Conservation (phyloP, 2,113 vertebrate species). For the Hirundichthys speculiger region DNA sequence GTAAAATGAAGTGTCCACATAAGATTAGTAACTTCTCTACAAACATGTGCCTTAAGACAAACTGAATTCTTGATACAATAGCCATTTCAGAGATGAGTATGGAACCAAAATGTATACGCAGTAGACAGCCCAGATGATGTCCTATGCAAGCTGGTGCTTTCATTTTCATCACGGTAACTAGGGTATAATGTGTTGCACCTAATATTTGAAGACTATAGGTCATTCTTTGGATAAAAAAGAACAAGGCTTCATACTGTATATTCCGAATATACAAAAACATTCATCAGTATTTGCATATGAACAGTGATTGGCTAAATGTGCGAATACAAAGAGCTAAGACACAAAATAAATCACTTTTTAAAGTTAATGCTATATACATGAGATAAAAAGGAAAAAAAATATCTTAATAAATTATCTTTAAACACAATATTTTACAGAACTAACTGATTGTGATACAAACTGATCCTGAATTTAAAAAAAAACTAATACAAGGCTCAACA, state of each 20-base stretch:
- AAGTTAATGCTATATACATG: constrained; percentile 77
- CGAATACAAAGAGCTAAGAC: constrained; percentile 72
- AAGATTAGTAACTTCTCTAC: constrained; percentile 64
- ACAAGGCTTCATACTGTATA: constrained; percentile 65
- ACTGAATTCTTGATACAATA: constrained; percentile 65
- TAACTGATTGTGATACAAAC: constrained; percentile 70
- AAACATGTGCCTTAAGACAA: constrained; percentile 72
- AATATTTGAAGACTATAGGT: constrained; percentile 43
- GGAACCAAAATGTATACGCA: constrained; percentile 56
- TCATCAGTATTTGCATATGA: constrained; percentile 75
- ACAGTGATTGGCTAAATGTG: constrained; percentile 70
- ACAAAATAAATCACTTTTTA: constrained; percentile 68
- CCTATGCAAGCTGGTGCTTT: constrained; percentile 41
- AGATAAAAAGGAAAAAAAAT: constrained; percentile 66
- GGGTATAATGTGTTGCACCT: constrained; percentile 48
- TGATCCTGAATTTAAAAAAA: constrained; percentile 68
- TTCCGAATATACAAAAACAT: constrained; percentile 80
- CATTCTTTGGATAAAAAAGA: constrained; percentile 70
- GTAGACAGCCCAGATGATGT: constrained; percentile 55
- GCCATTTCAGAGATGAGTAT: constrained; percentile 62
- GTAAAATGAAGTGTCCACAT: constrained; percentile 72
- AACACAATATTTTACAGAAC: constrained; percentile 78
- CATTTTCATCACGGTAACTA: constrained; percentile 41
- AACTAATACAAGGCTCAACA: constrained; percentile 60
- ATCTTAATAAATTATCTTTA: constrained; percentile 81